Base-by-base conservation (phyloP, 2,797 vertebrate species). In the Eulemur coronatus region DNA sequence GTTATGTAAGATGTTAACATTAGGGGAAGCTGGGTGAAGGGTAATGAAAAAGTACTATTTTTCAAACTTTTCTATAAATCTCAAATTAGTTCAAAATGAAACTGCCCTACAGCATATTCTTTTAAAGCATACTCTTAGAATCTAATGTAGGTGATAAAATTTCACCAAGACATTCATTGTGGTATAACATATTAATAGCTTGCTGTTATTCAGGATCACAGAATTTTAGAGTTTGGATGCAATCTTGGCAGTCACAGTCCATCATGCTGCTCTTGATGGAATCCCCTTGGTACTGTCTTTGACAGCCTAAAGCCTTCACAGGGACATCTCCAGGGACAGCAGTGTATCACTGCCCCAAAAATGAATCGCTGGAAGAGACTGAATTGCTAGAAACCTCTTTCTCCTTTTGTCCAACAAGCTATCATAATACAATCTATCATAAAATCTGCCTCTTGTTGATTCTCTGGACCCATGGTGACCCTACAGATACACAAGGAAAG, bases 21-120 rank as follows among this genome's bases (percentile, higher is more conserved):
- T 61, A 55, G 17, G 48, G 59, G 7, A 94, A 87, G 55, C 28
- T 67, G 33, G 46, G 4, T 41, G 33, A 92, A 8, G 33, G 33
- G 59, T 67, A 82, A 70, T 79, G 35, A 96, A 70, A 70, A 76
- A 43, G 59, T 28, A 72, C 28, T 90, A 15, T 48, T 93, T 70
- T 82, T 41, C 43, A 87, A 95, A 48, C 20, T 35, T 79, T 88
- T 46, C 59, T 85, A 4, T 57, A 82, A 72, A 82, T 92, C 48
- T 91, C 63, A 94, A 91, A 85, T 89, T 78, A 82, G 63, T 69
- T 95, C 61, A 89, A 91, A 95, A 81, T 43, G 30, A n/a, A 80
- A 61, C 33, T 73, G 35, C 61, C 79, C 38, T 33, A 65, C 24
- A 43, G 24, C 33, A 72, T 33, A 89, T 48, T 91, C 78, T 89